Conservation (phyloP, 2,888 invertebrate genomes). For the Pseudococcus longispinus region DNA sequence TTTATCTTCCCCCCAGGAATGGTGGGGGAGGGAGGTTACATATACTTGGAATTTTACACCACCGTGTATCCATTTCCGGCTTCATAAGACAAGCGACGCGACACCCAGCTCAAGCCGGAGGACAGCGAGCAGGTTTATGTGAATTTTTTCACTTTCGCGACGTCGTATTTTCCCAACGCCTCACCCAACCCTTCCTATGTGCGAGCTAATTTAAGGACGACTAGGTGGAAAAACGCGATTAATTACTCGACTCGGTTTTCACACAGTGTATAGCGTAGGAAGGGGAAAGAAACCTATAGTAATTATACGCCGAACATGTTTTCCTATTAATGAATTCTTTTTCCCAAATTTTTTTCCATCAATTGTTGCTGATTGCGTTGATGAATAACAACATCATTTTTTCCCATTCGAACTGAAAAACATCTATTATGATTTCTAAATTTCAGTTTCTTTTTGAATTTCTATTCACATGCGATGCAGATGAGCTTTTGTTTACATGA, state of each 20-base stretch:
- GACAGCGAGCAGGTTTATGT: neutral
- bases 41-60: neutral
- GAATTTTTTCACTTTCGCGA: neutral
- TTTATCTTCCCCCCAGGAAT: neutral
- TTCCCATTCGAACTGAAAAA: too few relatives aligned
- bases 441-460: too few relatives aligned
- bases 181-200: neutral
- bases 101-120: neutral
- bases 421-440: too few relatives aligned
- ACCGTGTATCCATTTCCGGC: neutral
- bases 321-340: neutral
- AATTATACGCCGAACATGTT: neutral
- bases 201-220: neutral
- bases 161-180: neutral
- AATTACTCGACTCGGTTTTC: neutral
- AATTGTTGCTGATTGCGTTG: too few relatives aligned
- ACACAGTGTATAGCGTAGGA: neutral
- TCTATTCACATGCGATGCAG: too few relatives aligned
- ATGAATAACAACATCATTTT: too few relatives aligned
- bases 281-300: neutral
- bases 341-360: too few relatives aligned
- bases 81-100: neutral
- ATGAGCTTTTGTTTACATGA: too few relatives aligned
- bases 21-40: neutral
- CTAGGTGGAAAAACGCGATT: neutral